Evolutionary conservation across 2,113 vertebrate species (phyloP), one percentile per base, ranked within the genome.

Genomic region (Asarcornis scutulata): DNA sequence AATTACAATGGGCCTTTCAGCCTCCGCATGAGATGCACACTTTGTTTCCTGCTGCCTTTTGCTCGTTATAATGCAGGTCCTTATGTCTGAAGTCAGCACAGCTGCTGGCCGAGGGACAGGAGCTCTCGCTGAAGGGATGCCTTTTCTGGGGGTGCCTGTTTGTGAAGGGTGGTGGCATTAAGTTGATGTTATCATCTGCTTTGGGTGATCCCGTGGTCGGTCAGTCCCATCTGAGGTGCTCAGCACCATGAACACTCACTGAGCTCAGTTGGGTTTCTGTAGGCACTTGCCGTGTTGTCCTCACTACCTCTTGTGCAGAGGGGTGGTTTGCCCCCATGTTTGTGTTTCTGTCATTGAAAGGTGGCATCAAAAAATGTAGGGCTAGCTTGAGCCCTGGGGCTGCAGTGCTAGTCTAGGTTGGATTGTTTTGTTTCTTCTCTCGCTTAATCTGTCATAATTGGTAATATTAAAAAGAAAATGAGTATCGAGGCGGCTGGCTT

Each of bases 1-100:
- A 81, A 78, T 88, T 89, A 96, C 94, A 96, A 96, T 93, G 92
- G 78, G 81, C 93, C 95, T 95, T 97, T 97, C 96, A 97, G 88
- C 31, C 75, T 64, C 82, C 74, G 52, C 52, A 75, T 91, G 94
- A 97, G 95, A 96, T 85, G 86, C 79, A 83, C 78, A 81, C 95
- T 94, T 78, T 95, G 96, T 96, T 96, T 96, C 84, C 86, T 95
- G 91, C 86, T 92, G 95, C 91, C 88, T 91, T 17, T 93, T 88
- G 84, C 91, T 96, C 36, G 93, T 96, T 96, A 78, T 95, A 81
- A 97, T 96, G 96, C 96, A 94, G 73, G 91, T 94, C 94, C 96
- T 95, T 93, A 83, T 96, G 94, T 95, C 94, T 94, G 92, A 96
- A 95, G 94, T 91, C 89, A 95, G 91, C 50, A 4, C 96, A 96